Evolutionary conservation across 2,888 invertebrate genomes (phyloP).

Genomic region (Stratiomys singularior): DNA sequence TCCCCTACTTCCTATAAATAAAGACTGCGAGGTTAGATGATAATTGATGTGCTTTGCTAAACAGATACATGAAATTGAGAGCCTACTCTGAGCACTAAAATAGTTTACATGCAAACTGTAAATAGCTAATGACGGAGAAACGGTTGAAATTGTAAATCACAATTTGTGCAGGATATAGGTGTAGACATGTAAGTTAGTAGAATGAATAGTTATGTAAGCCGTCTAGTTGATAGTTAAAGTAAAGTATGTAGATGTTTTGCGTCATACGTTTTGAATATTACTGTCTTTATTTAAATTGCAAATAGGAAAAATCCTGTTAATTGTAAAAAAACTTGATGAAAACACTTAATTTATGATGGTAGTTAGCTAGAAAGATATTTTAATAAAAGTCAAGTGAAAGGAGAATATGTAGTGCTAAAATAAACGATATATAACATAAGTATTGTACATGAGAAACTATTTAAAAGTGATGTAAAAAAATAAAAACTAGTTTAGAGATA

Average conservation of each 20-base stretch:
- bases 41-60: slow-evolving; percentile 63
- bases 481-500: slow-evolving; percentile 21
- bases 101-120: slow-evolving; percentile 19
- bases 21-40: slow-evolving; percentile 92
- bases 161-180: slow-evolving; percentile 28
- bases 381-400: slow-evolving; percentile 18
- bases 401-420: slow-evolving; percentile 4
- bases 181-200: slow-evolving; percentile 14
- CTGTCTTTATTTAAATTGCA: slow-evolving; percentile 21
- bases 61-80: not conserved
- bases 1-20: slow-evolving; percentile 71
- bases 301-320: not conserved
- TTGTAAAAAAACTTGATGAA: not conserved
- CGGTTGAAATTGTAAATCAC: slow-evolving; percentile 27
- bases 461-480: slow-evolving; percentile 34
- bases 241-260: slow-evolving; percentile 38
- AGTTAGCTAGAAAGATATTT: slow-evolving; percentile 45
- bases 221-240: too few species aligned
- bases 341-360: slow-evolving; percentile 41
- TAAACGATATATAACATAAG: slow-evolving; percentile 32
- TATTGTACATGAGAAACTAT: slow-evolving; percentile 40
- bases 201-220: slow-evolving; percentile 5
- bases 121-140: not conserved
- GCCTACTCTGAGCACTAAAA: slow-evolving; percentile 12
- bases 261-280: slow-evolving; percentile 11